These are phyloP conservation scores for Pseudomyrmex pallidus DNA, from an alignment of 1,140 invertebrate genomes.

Conservation along the genomic window DNA sequence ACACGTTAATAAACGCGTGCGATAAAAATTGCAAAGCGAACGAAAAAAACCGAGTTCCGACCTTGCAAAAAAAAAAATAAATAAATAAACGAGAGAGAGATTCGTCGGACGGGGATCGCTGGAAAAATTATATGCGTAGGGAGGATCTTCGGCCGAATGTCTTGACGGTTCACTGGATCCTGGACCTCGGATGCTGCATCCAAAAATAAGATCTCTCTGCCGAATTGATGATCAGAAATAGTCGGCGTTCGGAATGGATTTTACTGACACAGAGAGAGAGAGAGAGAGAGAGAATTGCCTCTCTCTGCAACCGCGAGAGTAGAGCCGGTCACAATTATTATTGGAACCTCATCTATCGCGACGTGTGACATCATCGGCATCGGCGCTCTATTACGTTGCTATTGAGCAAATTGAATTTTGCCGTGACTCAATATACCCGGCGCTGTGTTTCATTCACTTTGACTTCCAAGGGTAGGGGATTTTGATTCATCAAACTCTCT, in stretches of 20 bases:
- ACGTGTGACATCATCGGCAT: too few relatives aligned
- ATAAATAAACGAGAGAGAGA: not conserved
- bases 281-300: slow-evolving; percentile 30
- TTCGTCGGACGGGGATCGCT: not conserved
- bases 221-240: slow-evolving; percentile 81
- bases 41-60: too few relatives aligned
- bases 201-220: slow-evolving; percentile 78
- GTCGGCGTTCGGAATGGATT: slow-evolving; percentile 70
- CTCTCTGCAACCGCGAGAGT: slow-evolving; percentile 19
- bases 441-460: too few relatives aligned
- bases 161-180: slow-evolving; percentile 72
- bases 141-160: slow-evolving; percentile 12
- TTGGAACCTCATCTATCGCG: not conserved
- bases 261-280: slow-evolving; percentile 53
- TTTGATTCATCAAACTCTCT: too few relatives aligned
- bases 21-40: too few relatives aligned
- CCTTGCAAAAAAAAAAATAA: not conserved
- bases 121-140: slow-evolving; percentile 3
- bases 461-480: too few relatives aligned
- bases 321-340: slow-evolving; percentile 49
- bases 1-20: too few relatives aligned
- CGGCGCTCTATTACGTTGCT: too few relatives aligned
- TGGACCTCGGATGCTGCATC: slow-evolving; percentile 75
- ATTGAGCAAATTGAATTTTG: too few relatives aligned
- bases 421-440: too few relatives aligned